Evolutionary conservation across 2,888 invertebrate species (phyloP), one percentile per base, ranked within the genome.

Genomic region (Polyploca ridens): DNA sequence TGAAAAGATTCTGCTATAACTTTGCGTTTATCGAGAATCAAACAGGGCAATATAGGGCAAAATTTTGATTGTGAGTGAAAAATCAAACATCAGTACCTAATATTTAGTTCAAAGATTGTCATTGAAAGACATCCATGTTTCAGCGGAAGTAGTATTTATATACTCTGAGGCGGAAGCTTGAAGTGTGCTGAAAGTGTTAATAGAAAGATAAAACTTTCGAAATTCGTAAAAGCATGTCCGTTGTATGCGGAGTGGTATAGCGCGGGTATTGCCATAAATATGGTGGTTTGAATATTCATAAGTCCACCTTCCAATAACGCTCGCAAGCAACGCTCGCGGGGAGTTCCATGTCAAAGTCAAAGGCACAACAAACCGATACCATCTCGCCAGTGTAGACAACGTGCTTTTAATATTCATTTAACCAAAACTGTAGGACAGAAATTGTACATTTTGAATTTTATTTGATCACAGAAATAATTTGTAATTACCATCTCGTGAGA

Each of bases 271-370:
- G 54, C 19, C 54, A 54, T 19, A 54, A 49, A 44, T 27, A 11
- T 19, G 13, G 8, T 38, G 13, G 41, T 41, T 41, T 86, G 84
- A 83, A 88, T 88, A 88, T 87, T 82, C 80, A 87, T 84, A 78
- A 78, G 76, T 71, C 73, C 69, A 79, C 72, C 72, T 13, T 79
- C 73, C 79, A 83, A 79, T 86, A 86, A 85, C 84, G 84, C 82
- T 79, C 81, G 81, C 76, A 65, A 19, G 38, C 27, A 27, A 27
- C 2, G 61, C 61, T 61, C 27, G 44, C 10, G 38, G 38, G 14
- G 16, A 35, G 38, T 13, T 76, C 67, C 72, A 79, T 79, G 79
- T 80, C 75, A 78, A 74, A 81, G 76, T 71, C 69, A 74, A 69
- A 72, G 74, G 68, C 73, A 69, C 66, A 65, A 54, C 19, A 54